Evolutionary conservation across 2,888 invertebrate species (phyloP).

Genomic region (Ashinkailepas kermadecensis): DNA sequence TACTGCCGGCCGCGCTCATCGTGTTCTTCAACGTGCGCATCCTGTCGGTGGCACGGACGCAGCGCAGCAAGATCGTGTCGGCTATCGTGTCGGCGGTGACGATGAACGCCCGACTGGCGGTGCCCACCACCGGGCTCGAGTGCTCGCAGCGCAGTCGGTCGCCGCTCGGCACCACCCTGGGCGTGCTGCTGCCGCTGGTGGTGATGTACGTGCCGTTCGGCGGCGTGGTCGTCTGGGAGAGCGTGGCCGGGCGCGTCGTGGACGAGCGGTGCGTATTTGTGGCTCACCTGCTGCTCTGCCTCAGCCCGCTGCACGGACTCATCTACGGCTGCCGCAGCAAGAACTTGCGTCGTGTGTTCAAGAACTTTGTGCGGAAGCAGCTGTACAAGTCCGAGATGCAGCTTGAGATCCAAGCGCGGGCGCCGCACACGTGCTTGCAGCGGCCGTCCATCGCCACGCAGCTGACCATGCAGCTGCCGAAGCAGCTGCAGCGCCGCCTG

Average conservation of each 20-base stretch:
- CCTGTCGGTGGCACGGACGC: constrained; percentile 14
- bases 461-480: constrained; percentile 16
- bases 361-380: constrained; percentile 13
- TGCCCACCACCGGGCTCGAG: background rate
- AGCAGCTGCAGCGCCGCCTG: constrained; percentile 6
- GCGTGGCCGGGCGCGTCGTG: background rate
- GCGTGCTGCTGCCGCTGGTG: constrained; percentile 18
- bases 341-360: background rate
- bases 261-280: background rate
- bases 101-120: constrained; percentile 18
- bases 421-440: constrained; percentile 3
- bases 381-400: constrained; percentile 23
- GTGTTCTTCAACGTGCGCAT: constrained; percentile 18
- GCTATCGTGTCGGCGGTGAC: constrained; percentile 22
- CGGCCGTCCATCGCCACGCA: constrained; percentile 11
- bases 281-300: constrained; percentile 2
- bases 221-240: background rate
- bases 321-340: constrained; percentile 13
- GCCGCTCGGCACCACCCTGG: background rate
- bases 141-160: constrained; percentile 9
- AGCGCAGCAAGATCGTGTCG: constrained; percentile 14
- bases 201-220: constrained; percentile 13
- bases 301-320: constrained; percentile 4
- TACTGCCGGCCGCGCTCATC: constrained; percentile 17
- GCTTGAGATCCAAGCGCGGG: constrained; percentile 16